Conservation (phyloP, 2,113 vertebrate genomes). For the Rhinichthys klamathensis region DNA sequence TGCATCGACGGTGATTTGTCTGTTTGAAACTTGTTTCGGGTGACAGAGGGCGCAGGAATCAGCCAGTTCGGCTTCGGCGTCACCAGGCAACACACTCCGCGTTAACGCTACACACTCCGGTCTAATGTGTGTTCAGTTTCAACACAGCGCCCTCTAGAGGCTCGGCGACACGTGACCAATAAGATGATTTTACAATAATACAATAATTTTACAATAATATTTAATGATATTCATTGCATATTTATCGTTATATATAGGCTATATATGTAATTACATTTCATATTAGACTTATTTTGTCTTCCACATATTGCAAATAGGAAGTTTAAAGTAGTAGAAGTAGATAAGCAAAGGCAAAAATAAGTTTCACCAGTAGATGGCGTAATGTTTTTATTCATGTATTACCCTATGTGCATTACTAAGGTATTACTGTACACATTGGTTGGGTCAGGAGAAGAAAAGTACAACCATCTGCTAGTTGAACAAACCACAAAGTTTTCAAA, state of each 20-base stretch:
- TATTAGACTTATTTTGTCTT: too few relatives aligned
- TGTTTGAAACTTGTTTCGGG: slow-evolving; percentile 35
- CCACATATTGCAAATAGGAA: too few relatives aligned
- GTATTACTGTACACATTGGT: too few relatives aligned
- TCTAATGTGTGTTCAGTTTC: background rate
- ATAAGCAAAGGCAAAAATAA: background rate
- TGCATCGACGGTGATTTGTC: background rate
- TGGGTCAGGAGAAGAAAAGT: background rate
- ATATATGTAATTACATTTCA: too few relatives aligned
- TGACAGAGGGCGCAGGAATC: slow-evolving; percentile 64
- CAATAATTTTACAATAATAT: too few relatives aligned
- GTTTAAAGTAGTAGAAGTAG: too few relatives aligned
- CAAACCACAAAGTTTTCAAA: background rate
- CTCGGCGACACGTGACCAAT: background rate
- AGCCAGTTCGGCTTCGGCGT: slow-evolving; percentile 66
- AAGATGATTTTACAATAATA: background rate
- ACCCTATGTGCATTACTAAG: too few relatives aligned
- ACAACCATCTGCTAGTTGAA: background rate
- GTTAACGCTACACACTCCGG: slow-evolving; percentile 29
- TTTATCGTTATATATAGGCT: too few relatives aligned
- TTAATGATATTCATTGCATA: too few relatives aligned
- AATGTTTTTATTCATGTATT: background rate
- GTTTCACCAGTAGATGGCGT: slow-evolving; percentile 26
- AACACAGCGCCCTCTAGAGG: slow-evolving; percentile 58
- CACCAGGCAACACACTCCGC: slow-evolving; percentile 74